Conservation (phyloP, 2,113 vertebrate species). For the Jacana jacana region DNA sequence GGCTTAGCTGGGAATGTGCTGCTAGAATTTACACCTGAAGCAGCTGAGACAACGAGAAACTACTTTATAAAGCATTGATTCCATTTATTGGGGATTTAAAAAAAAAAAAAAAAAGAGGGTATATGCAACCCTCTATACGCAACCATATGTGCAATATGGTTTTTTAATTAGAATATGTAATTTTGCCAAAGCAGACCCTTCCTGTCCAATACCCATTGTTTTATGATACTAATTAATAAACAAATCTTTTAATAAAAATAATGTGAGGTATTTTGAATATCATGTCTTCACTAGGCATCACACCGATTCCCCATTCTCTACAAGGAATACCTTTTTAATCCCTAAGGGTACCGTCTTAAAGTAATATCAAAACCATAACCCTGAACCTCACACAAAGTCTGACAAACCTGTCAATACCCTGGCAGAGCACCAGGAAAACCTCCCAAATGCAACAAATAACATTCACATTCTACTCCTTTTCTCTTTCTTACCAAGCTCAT, state of each 20-base stretch:
- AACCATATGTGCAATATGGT: too few species aligned
- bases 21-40: background rate
- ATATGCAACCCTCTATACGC: background rate
- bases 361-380: background rate
- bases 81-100: background rate
- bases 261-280: background rate
- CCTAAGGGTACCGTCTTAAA: background rate
- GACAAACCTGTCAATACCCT: background rate
- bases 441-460: background rate
- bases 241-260: background rate
- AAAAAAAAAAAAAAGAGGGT: background rate
- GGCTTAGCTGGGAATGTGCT: background rate
- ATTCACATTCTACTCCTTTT: background rate
- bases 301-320: background rate
- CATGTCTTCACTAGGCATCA: background rate
- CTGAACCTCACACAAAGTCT: background rate
- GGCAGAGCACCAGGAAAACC: background rate
- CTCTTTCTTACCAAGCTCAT: conserved; percentile 83
- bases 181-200: background rate
- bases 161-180: background rate
- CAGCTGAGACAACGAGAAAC: background rate
- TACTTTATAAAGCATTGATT: background rate
- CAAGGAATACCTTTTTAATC: background rate
- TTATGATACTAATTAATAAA: background rate
- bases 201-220: background rate